Evolutionary conservation across 2,797 vertebrate species (phyloP).

Genomic region (Alouatta caraya): DNA sequence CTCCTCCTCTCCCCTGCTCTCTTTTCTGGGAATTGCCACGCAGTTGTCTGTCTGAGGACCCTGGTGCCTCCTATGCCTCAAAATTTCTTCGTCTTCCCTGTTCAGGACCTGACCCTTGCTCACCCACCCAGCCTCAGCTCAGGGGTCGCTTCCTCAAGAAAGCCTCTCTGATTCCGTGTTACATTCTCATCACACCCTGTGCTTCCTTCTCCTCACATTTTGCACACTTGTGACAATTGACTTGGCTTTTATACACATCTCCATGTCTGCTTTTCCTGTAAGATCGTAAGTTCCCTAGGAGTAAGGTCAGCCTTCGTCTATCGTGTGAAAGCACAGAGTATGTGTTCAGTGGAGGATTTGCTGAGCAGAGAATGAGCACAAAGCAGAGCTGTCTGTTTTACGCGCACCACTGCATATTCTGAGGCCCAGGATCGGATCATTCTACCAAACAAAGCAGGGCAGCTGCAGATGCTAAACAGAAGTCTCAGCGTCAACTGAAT

Average conservation of each 20-base stretch:
- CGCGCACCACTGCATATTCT: not conserved
- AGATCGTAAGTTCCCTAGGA: not conserved
- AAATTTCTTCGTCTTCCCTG: not conserved
- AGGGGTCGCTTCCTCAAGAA: not conserved
- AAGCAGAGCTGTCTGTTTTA: not conserved
- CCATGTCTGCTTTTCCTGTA: not conserved
- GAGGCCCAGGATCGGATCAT: not conserved
- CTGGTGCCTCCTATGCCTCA: not conserved
- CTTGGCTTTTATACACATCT: not conserved
- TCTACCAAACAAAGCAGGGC: not conserved
- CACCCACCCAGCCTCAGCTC: not conserved
- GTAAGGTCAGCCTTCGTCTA: not conserved
- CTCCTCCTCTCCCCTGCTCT: not conserved
- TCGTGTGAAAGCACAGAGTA: not conserved
- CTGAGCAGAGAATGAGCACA: not conserved
- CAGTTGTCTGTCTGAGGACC: not conserved
- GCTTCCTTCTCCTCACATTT: not conserved
- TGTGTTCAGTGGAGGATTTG: not conserved
- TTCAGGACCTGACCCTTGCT: not conserved
- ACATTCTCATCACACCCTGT: not conserved
- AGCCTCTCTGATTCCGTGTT: not conserved
- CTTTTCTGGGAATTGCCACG: not conserved
- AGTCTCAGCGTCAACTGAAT: accelerated
- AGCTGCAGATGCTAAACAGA: not conserved
- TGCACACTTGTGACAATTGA: not conserved